Evolutionary conservation across 53 echinoderm and acorn worm genomes (phyloP), one percentile per base, ranked within the genome.

Genomic region (Astropecten irregularis): DNA sequence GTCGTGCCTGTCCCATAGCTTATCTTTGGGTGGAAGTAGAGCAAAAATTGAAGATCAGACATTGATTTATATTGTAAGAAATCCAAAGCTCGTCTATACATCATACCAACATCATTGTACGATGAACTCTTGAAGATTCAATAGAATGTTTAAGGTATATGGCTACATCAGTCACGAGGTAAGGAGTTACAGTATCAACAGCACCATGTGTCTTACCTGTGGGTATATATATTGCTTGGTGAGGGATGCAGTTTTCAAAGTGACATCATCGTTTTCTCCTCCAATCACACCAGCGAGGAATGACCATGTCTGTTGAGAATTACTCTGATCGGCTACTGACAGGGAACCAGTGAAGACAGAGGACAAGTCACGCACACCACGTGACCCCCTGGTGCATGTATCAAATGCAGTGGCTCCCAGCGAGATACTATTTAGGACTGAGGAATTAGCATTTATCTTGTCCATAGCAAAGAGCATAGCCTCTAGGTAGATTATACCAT

Each of bases 401-500:
- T 96, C 96, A 21, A 96, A 91, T 9, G 86, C 53, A 0, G 84
- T 82, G 3, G 93, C 87, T 1, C 96, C 96, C 3, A 96, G 63
- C 0, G 62, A 58, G 9, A 96, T 64, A 29, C 91, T 87, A 0
- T 71, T 86, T 26, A 96, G 89, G 48, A 96, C n/a, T 5, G 69
- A 31, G 29, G 59, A 38, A 36, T 93, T 86, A 1, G 25, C 30
- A 49, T 96, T 96, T 66, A 96, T 91, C 0, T 25, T 36, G 23
- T 93, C 77, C 15, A 93, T 83, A 9, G 96, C 96, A 65, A 84
- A 92, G 21, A 93, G 67, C 50, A 96, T 61, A 9, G 96, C 93
- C 71, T 96, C 96, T 19, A 93, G 66, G 44, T 91, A 84, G 13
- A 93, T 21, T 0, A 93, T 48, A 14, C 96, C 96, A 2, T 65